Base-by-base conservation (phyloP, 2,888 invertebrate species). In the Pasiphila rectangulata region DNA sequence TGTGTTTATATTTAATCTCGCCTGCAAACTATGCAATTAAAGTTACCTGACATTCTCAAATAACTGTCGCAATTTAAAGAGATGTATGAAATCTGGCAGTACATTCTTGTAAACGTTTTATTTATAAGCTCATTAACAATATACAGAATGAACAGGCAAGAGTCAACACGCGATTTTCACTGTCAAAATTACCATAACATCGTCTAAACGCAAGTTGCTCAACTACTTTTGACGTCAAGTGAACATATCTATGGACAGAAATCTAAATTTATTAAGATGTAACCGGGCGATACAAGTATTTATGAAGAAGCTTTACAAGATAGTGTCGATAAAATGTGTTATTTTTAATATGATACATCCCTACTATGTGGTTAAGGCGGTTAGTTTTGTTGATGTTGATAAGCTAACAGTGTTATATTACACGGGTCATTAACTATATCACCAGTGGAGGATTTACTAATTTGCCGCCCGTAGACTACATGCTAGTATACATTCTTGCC, bases 261-360 rank as follows among this genome's bases (percentile, higher is more conserved):
- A 83, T 83, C 77, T 78, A 77, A 72, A 84, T 83, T 83, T 83
- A 83, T 83, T 78, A 75, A 79, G 83, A 83, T 82, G 78, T 74
- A 66, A 63, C 61, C 66, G 57, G n/a, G 65, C 68, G 81, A 79
- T 81, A 77, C 69, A 57, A 66, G 68, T 74, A 82, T 78, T 82
- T 82, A 82, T 78, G 72, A 74, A 75, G 69, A 67, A 61, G 69
- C 64, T 50, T 79, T 79, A 78, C 57, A 49, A 72, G 79, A 79
- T 82, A 77, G 76, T 80, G 50, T 48, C 63, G 82, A 81, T 80
- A 77, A 67, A 69, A 59, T 59, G 48, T 56, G 32, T 46, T 61
- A 60, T 59, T 60, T 61, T 57, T 48, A 56, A 56, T 52, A 52
- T 46, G 39, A 49, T 51, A 49, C 57, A 55, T 41, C 63, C 61